A percentile compares a stretch with the other conserved stretches of the same genome.
Evolutionary conservation across 2,113 vertebrate species (phyloP).

Genomic region (Scomber colias): DNA sequence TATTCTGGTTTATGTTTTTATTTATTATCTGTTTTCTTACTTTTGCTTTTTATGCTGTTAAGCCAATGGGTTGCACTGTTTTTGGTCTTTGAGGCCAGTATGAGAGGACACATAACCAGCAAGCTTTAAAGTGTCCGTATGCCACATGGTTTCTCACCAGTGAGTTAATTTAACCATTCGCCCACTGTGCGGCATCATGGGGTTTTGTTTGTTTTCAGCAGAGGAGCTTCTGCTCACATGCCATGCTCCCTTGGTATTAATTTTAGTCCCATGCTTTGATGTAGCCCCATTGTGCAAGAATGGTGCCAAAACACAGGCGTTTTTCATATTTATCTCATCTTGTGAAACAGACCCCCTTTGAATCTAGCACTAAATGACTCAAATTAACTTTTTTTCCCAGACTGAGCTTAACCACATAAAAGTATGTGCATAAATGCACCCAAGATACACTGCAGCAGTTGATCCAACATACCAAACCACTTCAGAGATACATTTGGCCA

Average conservation of each 20-base stretch:
- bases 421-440: slow-evolving; percentile 22
- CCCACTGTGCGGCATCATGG: slow-evolving; percentile 6
- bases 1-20: neutral
- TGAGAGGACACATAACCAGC: neutral
- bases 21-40: neutral
- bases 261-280: slow-evolving; percentile 59
- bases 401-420: slow-evolving; percentile 46
- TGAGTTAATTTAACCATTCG: slow-evolving; percentile 18
- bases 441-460: slow-evolving; percentile 19
- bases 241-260: slow-evolving; percentile 50
- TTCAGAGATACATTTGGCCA: slow-evolving; percentile 9
- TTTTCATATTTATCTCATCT: slow-evolving; percentile 61
- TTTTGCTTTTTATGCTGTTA: neutral
- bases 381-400: slow-evolving; percentile 47
- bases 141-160: neutral
- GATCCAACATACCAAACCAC: slow-evolving; percentile 21
- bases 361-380: slow-evolving; percentile 55
- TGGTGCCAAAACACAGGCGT: slow-evolving; percentile 55
- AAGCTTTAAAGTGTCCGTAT: slow-evolving; percentile 2
- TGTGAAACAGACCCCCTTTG: slow-evolving; percentile 49
- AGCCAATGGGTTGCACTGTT: neutral
- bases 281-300: slow-evolving; percentile 38
- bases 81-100: neutral
- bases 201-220: slow-evolving; percentile 22
- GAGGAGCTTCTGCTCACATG: slow-evolving; percentile 45